These are phyloP conservation scores for Helicoverpa armigera DNA, from an alignment of 1,140 invertebrate species.

Conservation along the genomic window DNA sequence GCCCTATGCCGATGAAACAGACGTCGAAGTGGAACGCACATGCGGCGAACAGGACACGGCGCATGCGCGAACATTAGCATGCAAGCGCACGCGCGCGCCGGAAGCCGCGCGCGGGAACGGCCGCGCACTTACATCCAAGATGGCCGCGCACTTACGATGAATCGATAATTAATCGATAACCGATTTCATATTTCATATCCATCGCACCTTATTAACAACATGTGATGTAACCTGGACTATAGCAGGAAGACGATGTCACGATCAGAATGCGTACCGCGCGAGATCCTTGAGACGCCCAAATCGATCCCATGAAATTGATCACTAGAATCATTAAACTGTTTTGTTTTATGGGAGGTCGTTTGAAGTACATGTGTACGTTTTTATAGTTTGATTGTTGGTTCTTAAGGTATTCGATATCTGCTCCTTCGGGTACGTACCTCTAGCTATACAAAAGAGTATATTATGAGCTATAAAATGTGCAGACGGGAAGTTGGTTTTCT, in stretches of 20 bases:
- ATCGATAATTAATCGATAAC: constrained; percentile 83
- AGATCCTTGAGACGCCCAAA: constrained; percentile 75
- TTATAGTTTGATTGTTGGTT: constrained; percentile 77
- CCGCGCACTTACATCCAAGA: constrained; percentile 79
- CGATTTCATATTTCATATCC: constrained; percentile 85
- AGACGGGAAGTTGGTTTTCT: constrained; percentile 17
- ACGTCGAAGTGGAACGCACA: constrained; percentile 66
- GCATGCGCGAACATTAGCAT: constrained; percentile 81
- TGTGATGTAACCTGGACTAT: constrained; percentile 81
- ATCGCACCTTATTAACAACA: constrained; percentile 72
- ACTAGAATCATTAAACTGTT: constrained; percentile 71
- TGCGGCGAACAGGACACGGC: constrained; percentile 68
- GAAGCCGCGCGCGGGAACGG: constrained; percentile 80
- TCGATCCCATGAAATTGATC: constrained; percentile 65
- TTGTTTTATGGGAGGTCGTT: constrained; percentile 72
- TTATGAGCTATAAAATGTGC: constrained; percentile 1
- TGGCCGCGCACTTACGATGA: constrained; percentile 82
- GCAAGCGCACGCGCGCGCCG: constrained; percentile 77
- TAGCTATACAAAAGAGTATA: constrained; percentile 15
- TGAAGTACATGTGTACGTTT: constrained; percentile 71
- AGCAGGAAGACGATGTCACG: constrained; percentile 55
- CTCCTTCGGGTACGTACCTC: constrained; percentile 13
- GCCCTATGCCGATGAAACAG: constrained; percentile 42
- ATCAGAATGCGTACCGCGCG: constrained; percentile 68
- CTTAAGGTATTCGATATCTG: constrained; percentile 55